Evolutionary conservation across 1,140 invertebrate species (phyloP).

Genomic region (Zaprionus camerounensis): DNA sequence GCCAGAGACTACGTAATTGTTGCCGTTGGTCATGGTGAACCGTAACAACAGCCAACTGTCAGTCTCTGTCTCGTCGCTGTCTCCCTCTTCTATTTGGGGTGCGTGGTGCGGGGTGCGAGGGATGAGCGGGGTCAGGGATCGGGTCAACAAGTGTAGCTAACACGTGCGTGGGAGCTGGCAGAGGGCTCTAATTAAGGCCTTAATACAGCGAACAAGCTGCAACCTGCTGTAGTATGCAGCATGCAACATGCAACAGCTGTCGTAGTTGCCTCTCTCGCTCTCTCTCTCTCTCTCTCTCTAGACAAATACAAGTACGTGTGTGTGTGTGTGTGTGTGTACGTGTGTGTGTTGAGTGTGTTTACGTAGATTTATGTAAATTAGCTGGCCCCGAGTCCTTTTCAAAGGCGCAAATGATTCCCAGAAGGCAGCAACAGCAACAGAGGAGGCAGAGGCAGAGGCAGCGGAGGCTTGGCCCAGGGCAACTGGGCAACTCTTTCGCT

Average conservation of each 20-base stretch:
- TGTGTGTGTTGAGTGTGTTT: constrained; percentile 45
- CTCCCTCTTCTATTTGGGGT: neutral
- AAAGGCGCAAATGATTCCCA: constrained; percentile 77
- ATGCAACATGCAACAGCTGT: constrained; percentile 38
- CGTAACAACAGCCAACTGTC: constrained; percentile 81
- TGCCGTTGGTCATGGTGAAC: constrained; percentile 82
- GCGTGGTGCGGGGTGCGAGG: neutral
- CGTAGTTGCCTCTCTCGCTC: neutral
- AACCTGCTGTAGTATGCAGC: constrained; percentile 4
- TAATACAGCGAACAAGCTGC: constrained; percentile 26
- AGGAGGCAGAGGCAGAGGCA: constrained; percentile 31
- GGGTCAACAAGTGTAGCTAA: constrained; percentile 59
- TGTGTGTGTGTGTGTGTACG: constrained; percentile 36
- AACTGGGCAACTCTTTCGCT: constrained; percentile 62
- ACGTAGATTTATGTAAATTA: constrained; percentile 79
- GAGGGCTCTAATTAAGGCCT: constrained; percentile 65
- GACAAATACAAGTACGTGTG: constrained; percentile 19
- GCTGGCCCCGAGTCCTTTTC: constrained; percentile 53
- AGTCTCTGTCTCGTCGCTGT: constrained; percentile 12
- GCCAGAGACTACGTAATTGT: constrained; percentile 67
- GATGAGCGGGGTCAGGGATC: constrained; percentile 7
- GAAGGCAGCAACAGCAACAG: constrained; percentile 58
- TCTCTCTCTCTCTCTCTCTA: neutral
- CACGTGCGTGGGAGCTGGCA: constrained; percentile 69
- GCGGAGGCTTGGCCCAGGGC: constrained; percentile 29